Percentiles rank a stretch among this genome's conserved stretches.
phyloP scores from a whole-genome alignment of 2,888 invertebrate species.

The Cerastis rubricosa region DNA sequence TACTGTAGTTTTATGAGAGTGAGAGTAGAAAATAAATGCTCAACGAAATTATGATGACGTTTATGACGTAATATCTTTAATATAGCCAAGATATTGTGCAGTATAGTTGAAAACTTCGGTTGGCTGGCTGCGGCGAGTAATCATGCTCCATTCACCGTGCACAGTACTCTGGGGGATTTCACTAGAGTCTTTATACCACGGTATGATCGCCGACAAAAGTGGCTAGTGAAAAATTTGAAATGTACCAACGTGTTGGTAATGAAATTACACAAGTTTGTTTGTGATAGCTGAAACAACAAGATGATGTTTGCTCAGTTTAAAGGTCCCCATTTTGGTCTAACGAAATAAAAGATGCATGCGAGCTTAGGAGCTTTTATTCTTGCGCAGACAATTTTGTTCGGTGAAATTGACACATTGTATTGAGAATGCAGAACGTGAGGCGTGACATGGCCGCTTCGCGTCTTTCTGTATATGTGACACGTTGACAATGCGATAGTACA shows the following conservation, averaged over 20 bases:
- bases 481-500: slow-evolving; percentile 20
- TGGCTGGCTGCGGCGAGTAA: slow-evolving; percentile 65
- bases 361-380: slow-evolving; percentile 38
- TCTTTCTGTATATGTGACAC: slow-evolving; percentile 17
- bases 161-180: slow-evolving; percentile 67
- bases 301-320: slow-evolving; percentile 29
- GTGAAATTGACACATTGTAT: slow-evolving; percentile 20
- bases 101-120: slow-evolving; percentile 59
- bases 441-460: background rate
- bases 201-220: slow-evolving; percentile 63
- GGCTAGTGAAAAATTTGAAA: slow-evolving; percentile 49
- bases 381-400: slow-evolving; percentile 24
- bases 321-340: slow-evolving; percentile 38
- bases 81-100: slow-evolving; percentile 60
- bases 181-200: slow-evolving; percentile 62
- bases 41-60: slow-evolving; percentile 51
- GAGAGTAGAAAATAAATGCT: slow-evolving; percentile 36
- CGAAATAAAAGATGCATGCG: slow-evolving; percentile 50
- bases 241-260: slow-evolving; percentile 45
- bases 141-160: slow-evolving; percentile 70
- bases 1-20: slow-evolving; percentile 53
- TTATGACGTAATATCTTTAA: slow-evolving; percentile 53
- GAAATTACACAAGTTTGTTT: slow-evolving; percentile 54
- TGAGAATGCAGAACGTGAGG: slow-evolving; percentile 29
- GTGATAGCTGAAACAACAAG: slow-evolving; percentile 43